These are phyloP conservation scores for Calameuta idolon DNA, from an alignment of 2,888 invertebrate genomes.

Conservation along the genomic window DNA sequence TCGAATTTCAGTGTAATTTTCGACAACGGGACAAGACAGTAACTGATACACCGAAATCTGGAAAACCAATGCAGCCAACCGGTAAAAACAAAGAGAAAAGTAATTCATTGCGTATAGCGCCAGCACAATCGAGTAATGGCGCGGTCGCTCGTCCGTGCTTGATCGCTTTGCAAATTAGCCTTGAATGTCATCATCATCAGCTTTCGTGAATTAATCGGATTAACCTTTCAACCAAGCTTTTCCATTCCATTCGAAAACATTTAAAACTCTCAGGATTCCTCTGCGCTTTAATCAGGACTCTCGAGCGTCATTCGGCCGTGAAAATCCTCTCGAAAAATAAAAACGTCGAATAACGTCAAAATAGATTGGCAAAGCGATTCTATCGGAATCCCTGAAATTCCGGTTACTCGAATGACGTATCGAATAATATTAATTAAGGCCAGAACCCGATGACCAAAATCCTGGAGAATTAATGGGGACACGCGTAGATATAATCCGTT, in stretches of 20 bases:
- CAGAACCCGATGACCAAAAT: neutral
- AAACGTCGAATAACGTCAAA: neutral
- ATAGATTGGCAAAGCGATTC: neutral
- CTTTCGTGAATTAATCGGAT: neutral
- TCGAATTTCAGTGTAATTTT: neutral
- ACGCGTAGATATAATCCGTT: neutral
- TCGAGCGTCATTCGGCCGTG: neutral
- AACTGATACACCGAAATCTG: neutral
- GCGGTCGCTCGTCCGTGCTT: neutral
- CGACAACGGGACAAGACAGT: neutral
- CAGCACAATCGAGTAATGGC: neutral
- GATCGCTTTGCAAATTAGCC: neutral
- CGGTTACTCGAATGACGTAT: neutral
- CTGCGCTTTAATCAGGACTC: neutral
- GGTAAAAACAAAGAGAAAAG: neutral
- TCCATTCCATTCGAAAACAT: neutral
- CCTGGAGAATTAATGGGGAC: neutral
- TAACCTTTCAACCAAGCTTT: neutral
- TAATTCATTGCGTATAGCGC: neutral
- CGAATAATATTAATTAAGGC: neutral
- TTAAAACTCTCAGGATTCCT: neutral
- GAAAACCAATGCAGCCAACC: neutral
- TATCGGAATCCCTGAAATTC: neutral
- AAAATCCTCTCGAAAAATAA: neutral
- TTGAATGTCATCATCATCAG: neutral